These are phyloP conservation scores for Toxotes lorentzi DNA, from an alignment of 2,797 vertebrate genomes.

Conservation along the genomic window DNA sequence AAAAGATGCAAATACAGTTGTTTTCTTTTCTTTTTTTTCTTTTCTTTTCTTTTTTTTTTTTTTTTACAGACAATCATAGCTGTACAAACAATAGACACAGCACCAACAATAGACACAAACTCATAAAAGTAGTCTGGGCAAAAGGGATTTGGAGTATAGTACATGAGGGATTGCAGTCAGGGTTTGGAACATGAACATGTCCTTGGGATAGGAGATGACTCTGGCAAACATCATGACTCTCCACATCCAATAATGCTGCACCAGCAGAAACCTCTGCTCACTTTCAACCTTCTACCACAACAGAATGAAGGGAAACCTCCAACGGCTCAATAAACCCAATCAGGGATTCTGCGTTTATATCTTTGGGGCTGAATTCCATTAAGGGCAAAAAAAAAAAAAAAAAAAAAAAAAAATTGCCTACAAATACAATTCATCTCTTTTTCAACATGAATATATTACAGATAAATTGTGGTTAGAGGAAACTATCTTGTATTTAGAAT, in stretches of 20 bases:
- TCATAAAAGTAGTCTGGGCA: constrained; percentile 15
- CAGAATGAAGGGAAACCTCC: constrained; percentile 49
- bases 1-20: constrained; percentile 36
- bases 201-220: constrained; percentile 67
- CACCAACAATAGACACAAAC: constrained; percentile 26
- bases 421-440: constrained; percentile 33
- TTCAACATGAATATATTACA: constrained; percentile 43
- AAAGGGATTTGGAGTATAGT: constrained; percentile 31
- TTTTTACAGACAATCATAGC: constrained; percentile 35
- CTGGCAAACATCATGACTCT: constrained; percentile 64
- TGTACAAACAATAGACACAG: constrained; percentile 34
- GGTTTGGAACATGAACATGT: constrained; percentile 60
- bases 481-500: constrained; percentile 13
- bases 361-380: constrained; percentile 62
- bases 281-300: constrained; percentile 42
- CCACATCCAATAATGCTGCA: constrained; percentile 63
- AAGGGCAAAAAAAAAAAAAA: constrained; percentile 52
- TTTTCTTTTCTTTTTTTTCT: not conserved
- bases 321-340: constrained; percentile 47
- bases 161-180: constrained; percentile 34
- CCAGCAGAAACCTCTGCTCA: constrained; percentile 57
- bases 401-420: constrained; percentile 43
- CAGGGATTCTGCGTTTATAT: constrained; percentile 50
- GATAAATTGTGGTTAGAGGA: constrained; percentile 29
- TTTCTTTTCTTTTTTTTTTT: constrained; percentile 2